Base-by-base conservation (phyloP, 2,888 invertebrate genomes). In the Agriopis aurantiaria region DNA sequence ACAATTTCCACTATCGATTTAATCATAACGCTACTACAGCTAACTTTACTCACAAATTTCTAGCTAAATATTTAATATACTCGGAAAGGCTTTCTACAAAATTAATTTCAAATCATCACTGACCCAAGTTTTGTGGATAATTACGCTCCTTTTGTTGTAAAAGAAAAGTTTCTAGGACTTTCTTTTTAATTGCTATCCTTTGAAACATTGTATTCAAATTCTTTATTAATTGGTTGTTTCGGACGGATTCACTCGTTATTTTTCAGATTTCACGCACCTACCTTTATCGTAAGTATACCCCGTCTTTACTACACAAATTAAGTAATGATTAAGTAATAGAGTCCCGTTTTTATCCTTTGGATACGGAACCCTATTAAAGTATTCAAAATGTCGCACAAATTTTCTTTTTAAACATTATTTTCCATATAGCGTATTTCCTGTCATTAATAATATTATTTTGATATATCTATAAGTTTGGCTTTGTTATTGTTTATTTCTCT, bases 81-180 rank as follows among this genome's bases (percentile, higher is more conserved):
- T 49, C 8, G 46, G 14, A 41, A 60, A 51, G 14, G 60, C 40
- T 49, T 49, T 49, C n/a, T 40, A 40, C 40, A 10, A 41, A 61
- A 61, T 60, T 41, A 51, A 52, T 61, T 61, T 61, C 11, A 9
- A 51, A 52, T 52, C 43, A 52, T 58, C 46, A 12, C 52, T 17
- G 40, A 61, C 14, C 46, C 40, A 40, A 48, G n/a, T 46, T 55
- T 46, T 8, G 14, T 46, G 2, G 52, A 46, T 62, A 62, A 62
- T 53, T 62, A 62, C 53, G 23, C 62, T 62, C 45, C 46, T 51
- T 62, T 53, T 62, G 45, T 46, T 53, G 9, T 53, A 46, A 62
- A 62, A 55, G 12, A 43, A 53, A 62, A 62, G 53, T 53, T 62
- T 49, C 0, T 46, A 17, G 23, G 23, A 53, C 62, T 62, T 53